These are phyloP conservation scores for Echiichthys vipera DNA, from an alignment of 2,797 vertebrate species.

Conservation along the genomic window DNA sequence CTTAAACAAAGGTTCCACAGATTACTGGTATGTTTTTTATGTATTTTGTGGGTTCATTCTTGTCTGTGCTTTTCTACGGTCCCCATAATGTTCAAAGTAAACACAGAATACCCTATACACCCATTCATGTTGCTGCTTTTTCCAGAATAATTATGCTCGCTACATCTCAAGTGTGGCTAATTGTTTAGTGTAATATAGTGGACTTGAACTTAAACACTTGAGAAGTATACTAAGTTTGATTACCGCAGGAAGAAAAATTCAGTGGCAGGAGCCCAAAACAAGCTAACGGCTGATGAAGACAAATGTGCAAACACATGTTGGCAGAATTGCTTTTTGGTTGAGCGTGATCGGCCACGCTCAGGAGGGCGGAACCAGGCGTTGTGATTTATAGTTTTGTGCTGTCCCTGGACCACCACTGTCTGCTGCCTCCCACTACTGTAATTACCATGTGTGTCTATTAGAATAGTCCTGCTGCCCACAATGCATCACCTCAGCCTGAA, in stretches of 20 bases:
- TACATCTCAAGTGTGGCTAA: slow-evolving; percentile 48
- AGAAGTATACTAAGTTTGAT: slow-evolving; percentile 75
- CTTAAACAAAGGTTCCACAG: not conserved
- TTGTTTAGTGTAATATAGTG: slow-evolving; percentile 37
- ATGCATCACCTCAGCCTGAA: slow-evolving; percentile 71
- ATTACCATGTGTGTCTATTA: slow-evolving; percentile 87
- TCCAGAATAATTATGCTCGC: slow-evolving; percentile 13
- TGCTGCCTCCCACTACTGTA: slow-evolving; percentile 85
- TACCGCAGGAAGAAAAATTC: slow-evolving; percentile 79
- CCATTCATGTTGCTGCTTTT: slow-evolving; percentile 15
- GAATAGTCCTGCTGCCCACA: slow-evolving; percentile 81
- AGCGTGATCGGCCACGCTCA: slow-evolving; percentile 85
- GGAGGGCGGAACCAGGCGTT: slow-evolving; percentile 83
- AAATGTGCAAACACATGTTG: slow-evolving; percentile 88
- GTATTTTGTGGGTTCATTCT: not conserved
- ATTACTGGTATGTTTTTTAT: not conserved
- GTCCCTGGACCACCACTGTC: slow-evolving; percentile 85
- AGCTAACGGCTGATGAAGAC: slow-evolving; percentile 87
- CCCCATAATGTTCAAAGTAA: slow-evolving; percentile 8
- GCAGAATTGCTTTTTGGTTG: slow-evolving; percentile 89
- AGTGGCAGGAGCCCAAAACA: slow-evolving; percentile 79
- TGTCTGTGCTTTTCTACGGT: not conserved
- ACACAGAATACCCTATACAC: not conserved
- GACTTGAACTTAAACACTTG: slow-evolving; percentile 53
- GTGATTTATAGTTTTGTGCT: slow-evolving; percentile 88